Evolutionary conservation across 2,888 invertebrate species (phyloP), one percentile per base, ranked within the genome.

Genomic region (Drosophila dives): DNA sequence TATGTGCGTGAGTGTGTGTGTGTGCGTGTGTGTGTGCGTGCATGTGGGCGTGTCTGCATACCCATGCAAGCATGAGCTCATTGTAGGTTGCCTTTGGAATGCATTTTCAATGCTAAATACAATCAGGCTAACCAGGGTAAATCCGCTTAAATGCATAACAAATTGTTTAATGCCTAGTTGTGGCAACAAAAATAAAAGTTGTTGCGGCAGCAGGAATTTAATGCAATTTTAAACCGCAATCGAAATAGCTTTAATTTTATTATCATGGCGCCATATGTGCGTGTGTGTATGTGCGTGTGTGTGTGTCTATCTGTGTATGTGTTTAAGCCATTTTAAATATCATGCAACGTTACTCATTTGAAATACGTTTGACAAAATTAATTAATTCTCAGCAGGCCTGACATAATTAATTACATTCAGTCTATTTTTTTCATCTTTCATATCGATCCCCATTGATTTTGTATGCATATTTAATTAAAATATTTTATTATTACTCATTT

Each of bases 371-470:
- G 63, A 8, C 55, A 48, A 75, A 70, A 88, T 77, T 80, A 86
- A 88, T 88, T 83, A 77, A 86, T 81, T 72, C 77, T 64, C 72
- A 73, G 73, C 72, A 85, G 65, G 61, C 61, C 70, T 50, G 71
- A 45, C 71, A 77, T 72, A 83, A 80, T 80, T 83, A 77, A 86
- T 83, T 77, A 74, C 33, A 71, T 63, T 34, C 26, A 34, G 63
- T 68, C 59, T 23, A 40, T 61, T 55, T 50, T 33, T 45, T 32
- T 4, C 49, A 26, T 2, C 4, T 29, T n/a, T 38, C 23, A 15
- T 23, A 53, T 45, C 33, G 11, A 38, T 36, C 6, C 26, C 69
- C 33, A 63, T 67, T 69, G 36, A 60, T 68, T 64, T 53, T 63
- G 51, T 51, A 11, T 53, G 60, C 54, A 60, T 50, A 61, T 67